phyloP scores from a whole-genome alignment of 2,113 vertebrate species.

The Baryphthengus martii region DNA sequence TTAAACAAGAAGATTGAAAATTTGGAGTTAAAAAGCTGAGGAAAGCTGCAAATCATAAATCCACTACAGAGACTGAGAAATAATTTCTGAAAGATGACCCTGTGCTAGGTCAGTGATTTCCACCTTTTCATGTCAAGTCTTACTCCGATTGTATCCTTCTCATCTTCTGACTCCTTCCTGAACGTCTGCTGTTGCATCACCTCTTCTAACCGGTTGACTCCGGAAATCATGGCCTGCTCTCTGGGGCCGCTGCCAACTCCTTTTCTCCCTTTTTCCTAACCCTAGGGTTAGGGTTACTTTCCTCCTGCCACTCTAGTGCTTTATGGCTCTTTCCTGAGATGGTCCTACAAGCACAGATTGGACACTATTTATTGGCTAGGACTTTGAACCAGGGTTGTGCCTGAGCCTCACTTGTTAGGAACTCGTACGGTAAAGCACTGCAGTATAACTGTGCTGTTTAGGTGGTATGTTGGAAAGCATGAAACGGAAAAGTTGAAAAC shows the following conservation, averaged over 20 bases:
- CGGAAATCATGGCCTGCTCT: neutral
- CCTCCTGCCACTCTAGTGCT: neutral
- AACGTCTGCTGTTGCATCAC: neutral
- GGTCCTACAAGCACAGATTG: neutral
- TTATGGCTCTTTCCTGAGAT: neutral
- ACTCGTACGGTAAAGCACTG: neutral
- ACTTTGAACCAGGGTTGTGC: neutral
- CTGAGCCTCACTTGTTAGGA: neutral
- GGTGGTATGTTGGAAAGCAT: neutral
- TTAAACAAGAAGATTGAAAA: neutral
- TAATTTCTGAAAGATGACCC: neutral
- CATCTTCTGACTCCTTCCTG: neutral
- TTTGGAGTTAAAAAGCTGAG: neutral
- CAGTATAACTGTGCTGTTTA: neutral
- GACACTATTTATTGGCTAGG: neutral
- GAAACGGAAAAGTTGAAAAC: neutral
- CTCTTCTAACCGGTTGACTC: neutral
- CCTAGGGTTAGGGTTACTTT: neutral
- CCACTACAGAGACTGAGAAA: neutral
- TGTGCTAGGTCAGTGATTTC: neutral
- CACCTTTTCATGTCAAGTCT: neutral
- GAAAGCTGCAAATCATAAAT: neutral
- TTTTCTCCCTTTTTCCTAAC: neutral
- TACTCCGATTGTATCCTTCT: neutral
- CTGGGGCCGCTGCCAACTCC: neutral